Evolutionary conservation across 2,888 invertebrate species (phyloP), one percentile per base, ranked within the genome.

Genomic region (Sepioteuthis lessoniana): DNA sequence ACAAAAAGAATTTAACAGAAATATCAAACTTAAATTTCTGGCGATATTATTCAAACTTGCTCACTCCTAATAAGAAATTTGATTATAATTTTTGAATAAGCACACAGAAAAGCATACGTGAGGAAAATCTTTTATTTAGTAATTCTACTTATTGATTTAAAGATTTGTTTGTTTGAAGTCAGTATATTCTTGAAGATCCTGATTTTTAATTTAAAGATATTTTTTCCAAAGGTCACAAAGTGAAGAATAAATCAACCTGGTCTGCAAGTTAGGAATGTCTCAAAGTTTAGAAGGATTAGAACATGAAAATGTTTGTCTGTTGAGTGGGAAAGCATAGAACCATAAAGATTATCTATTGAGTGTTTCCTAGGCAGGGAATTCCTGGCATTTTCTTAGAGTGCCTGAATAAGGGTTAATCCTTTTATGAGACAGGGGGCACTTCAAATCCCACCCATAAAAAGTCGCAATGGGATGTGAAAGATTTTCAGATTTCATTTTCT

Each of bases 311-410:
- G n/a, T n/a, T 76, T 76, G 76, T 76, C 76, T 76, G n/a, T 76
- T 35, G 76, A 76, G n/a, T 76, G 35, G 76, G n/a, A 76, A 76
- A 13, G 35, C 76, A 76, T 19, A 16, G 76, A 76, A 76, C 76
- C n/a, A 76, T 76, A 76, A 76, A 76, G 76, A 76, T 76, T 76
- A 76, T 76, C 76, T n/a, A 76, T 76, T 76, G 76, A 76, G 76
- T 76, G 35, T 76, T 76, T 76, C 76, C n/a, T 13, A n/a, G 13
- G 76, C 10, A 76, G 76, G 76, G 76, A 76, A 76, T 76, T 76
- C 76, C 76, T 76, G 76, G 76, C 76, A 76, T 76, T 76, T 76
- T 76, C 76, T 76, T 55, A 35, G n/a, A 76, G 76, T 76, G 76
- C 10, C 16, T 25, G 76, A 76, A 76, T 76, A 76, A 19, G 76